Conservation (phyloP, 2,113 vertebrate genomes). For the Hippolais icterina region DNA sequence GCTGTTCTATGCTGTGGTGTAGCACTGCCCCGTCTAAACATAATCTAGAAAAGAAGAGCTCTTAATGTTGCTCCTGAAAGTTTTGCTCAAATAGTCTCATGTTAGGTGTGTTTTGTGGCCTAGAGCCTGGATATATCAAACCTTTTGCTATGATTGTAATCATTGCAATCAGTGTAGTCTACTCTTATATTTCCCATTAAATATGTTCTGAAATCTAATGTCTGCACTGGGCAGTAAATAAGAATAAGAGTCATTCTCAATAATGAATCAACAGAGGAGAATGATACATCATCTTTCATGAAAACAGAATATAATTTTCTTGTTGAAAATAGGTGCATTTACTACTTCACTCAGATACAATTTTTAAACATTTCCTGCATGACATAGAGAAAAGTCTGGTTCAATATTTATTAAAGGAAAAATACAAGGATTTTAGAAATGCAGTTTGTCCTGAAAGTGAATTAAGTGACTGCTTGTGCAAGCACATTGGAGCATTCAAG, state of each 20-base stretch:
- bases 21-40: background rate
- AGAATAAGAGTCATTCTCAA: background rate
- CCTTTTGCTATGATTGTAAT: background rate
- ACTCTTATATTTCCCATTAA: background rate
- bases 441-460: background rate
- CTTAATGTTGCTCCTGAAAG: background rate
- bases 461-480: background rate
- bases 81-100: background rate
- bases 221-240: background rate
- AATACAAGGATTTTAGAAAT: background rate
- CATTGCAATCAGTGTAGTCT: background rate
- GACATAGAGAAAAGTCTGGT: background rate
- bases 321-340: background rate
- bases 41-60: background rate
- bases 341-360: background rate
- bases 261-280: background rate
- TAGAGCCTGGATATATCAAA: background rate
- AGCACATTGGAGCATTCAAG: background rate
- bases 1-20: background rate
- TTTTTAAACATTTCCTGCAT: background rate
- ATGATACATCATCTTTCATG: background rate
- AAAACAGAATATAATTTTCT: background rate
- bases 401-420: background rate
- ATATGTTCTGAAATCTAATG: background rate
- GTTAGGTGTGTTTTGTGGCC: background rate